Evolutionary conservation across 2,888 invertebrate genomes (phyloP).

Genomic region (Ectropis crepuscularia): DNA sequence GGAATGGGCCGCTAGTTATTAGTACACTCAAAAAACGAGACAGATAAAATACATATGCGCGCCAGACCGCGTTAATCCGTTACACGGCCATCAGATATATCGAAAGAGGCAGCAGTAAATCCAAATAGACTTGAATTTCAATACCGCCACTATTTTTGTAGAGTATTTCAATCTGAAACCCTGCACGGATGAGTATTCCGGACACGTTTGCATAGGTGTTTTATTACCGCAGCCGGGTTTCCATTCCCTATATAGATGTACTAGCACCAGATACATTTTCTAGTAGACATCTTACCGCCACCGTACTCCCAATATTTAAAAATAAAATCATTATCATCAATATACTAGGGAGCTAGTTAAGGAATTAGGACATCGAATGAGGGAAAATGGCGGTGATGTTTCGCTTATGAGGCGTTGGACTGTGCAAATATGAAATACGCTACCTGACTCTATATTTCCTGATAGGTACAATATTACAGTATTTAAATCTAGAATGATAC

Average conservation of each 20-base stretch:
- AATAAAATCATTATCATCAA: too few relatives aligned
- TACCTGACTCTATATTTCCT: too few relatives aligned
- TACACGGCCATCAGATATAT: constrained; percentile 5
- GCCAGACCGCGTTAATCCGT: background rate
- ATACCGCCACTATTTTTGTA: constrained; percentile 19
- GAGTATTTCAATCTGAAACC: constrained; percentile 24
- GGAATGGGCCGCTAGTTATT: too few relatives aligned
- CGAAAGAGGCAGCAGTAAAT: constrained; percentile 11
- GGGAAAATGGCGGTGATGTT: too few relatives aligned
- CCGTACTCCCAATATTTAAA: too few relatives aligned
- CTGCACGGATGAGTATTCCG: constrained; percentile 17
- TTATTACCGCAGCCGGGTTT: constrained; percentile 26
- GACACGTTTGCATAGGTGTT: constrained; percentile 32
- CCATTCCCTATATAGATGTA: constrained; percentile 11
- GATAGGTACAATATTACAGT: too few relatives aligned
- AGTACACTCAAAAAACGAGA: background rate
- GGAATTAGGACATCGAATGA: too few relatives aligned
- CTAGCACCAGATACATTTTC: background rate
- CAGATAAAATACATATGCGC: background rate
- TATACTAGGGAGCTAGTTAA: too few relatives aligned
- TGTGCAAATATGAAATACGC: too few relatives aligned
- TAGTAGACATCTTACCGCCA: background rate
- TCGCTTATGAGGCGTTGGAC: too few relatives aligned
- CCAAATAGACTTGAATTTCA: constrained; percentile 12
- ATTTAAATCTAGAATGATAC: too few relatives aligned